phyloP scores from a whole-genome alignment of 2,113 vertebrate genomes.

The Carlito syrichta region DNA sequence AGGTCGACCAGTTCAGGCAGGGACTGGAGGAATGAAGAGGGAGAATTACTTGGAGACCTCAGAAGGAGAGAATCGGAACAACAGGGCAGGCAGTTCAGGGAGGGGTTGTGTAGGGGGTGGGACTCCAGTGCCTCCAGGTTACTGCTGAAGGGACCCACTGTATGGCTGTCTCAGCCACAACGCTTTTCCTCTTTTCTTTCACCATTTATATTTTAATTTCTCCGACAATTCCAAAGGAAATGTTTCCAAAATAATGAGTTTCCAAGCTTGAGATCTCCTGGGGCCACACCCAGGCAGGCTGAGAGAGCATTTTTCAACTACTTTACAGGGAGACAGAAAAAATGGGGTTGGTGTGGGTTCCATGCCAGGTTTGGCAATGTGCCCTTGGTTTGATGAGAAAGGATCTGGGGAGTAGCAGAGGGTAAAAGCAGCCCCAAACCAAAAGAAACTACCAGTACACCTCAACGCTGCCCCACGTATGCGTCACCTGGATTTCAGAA shows the following conservation, averaged over 20 bases:
- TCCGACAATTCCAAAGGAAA: not conserved
- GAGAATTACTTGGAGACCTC: too few relatives aligned
- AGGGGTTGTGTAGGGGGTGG: not conserved
- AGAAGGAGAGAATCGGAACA: not conserved
- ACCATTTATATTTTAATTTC: fast-evolving
- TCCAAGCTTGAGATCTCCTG: not conserved
- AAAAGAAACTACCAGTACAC: fast-evolving
- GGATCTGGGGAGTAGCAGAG: not conserved
- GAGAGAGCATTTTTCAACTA: not conserved
- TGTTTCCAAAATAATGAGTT: not conserved
- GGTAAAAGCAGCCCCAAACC: too few relatives aligned
- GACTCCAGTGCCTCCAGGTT: not conserved
- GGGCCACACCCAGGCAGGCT: not conserved
- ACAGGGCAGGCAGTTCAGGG: not conserved
- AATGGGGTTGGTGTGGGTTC: fast-evolving
- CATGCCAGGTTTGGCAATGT: fast-evolving
- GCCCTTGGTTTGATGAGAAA: not conserved
- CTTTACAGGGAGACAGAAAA: not conserved
- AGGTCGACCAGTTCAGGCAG: fast-evolving
- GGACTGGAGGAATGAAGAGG: not conserved
- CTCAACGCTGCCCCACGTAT: not conserved
- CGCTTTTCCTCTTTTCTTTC: too few relatives aligned
- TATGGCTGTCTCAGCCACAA: too few relatives aligned
- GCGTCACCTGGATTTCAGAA: not conserved
- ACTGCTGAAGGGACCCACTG: fast-evolving